A percentile compares a stretch with the other conserved stretches of the same genome.
These are phyloP conservation scores for Esox masquinongy DNA, from an alignment of 2,797 vertebrate genomes.

Conservation along the genomic window DNA sequence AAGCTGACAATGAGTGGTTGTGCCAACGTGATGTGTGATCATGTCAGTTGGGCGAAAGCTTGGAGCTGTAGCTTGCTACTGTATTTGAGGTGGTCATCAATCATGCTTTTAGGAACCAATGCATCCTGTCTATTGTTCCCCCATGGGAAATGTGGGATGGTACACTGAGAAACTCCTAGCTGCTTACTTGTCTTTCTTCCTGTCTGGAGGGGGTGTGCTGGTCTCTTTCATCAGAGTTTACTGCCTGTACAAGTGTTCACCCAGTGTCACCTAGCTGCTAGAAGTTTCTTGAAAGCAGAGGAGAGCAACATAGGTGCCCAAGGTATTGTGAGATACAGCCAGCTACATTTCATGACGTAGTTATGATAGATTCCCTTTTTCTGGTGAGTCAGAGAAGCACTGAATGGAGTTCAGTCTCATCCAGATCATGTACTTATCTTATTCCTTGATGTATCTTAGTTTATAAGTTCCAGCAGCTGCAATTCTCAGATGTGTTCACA, in stretches of 20 bases:
- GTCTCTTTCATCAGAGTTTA: neutral
- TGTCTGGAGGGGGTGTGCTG: neutral
- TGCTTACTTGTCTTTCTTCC: neutral
- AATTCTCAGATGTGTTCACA: too few species aligned
- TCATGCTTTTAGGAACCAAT: slow-evolving; percentile 26
- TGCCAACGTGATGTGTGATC: slow-evolving; percentile 3
- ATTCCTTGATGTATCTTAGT: too few species aligned
- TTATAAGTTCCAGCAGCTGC: too few species aligned
- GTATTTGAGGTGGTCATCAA: slow-evolving; percentile 27
- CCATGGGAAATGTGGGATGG: slow-evolving; percentile 11
- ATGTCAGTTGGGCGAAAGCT: neutral
- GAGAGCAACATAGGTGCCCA: neutral
- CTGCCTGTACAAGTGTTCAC: neutral
- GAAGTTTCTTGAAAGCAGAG: neutral
- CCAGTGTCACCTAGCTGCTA: neutral
- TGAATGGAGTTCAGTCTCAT: too few species aligned
- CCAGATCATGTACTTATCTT: too few species aligned
- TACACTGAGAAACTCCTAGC: slow-evolving; percentile 1
- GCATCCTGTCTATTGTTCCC: slow-evolving; percentile 7
- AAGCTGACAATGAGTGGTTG: slow-evolving; percentile 7
- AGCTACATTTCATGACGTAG: too few species aligned
- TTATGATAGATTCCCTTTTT: too few species aligned
- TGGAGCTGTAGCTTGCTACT: slow-evolving; percentile 3
- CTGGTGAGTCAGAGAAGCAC: too few species aligned
- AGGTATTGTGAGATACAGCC: too few species aligned